A percentile compares a stretch with the other conserved stretches of the same genome.
Evolutionary conservation across 2,113 vertebrate genomes (phyloP).

Genomic region (Xyliphius kryptos): DNA sequence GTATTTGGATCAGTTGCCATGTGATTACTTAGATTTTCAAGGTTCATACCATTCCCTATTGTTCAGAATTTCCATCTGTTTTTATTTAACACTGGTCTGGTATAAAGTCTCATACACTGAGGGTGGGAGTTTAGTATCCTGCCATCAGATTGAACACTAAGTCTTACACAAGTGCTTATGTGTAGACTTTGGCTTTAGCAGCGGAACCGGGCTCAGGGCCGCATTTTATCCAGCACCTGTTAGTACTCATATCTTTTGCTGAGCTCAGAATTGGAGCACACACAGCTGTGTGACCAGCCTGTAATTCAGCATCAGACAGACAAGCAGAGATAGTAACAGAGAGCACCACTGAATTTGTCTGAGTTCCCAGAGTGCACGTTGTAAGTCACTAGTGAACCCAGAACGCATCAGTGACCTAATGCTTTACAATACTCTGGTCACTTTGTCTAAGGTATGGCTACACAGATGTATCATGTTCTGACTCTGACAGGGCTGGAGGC

Average conservation of each 20-base stretch:
- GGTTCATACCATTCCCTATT: too few relatives aligned
- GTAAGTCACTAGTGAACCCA: constrained; percentile 34
- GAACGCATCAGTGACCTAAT: constrained; percentile 20
- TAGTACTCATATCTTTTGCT: constrained; percentile 47
- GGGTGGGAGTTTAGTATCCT: constrained; percentile 34
- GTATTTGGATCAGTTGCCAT: too few relatives aligned
- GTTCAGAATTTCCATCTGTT: too few relatives aligned
- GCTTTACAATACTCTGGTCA: not conserved
- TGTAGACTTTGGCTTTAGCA: constrained; percentile 53
- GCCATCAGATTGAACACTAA: constrained; percentile 41
- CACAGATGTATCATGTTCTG: constrained; percentile 7
- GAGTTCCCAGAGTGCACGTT: constrained; percentile 46
- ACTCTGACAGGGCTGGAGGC: constrained; percentile 14
- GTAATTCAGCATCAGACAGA: constrained; percentile 43
- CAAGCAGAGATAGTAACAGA: too few relatives aligned
- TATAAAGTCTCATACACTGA: too few relatives aligned
- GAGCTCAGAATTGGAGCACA: constrained; percentile 31
- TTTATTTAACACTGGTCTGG: too few relatives aligned
- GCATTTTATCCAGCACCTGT: constrained; percentile 62
- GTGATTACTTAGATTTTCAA: too few relatives aligned
- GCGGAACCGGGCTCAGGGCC: constrained; percentile 45
- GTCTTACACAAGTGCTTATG: constrained; percentile 47
- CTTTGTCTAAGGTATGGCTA: constrained; percentile 22
- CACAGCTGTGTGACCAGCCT: constrained; percentile 56
- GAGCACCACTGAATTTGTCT: too few relatives aligned